A percentile compares a stretch with the other conserved stretches of the same genome.
phyloP scores from a whole-genome alignment of 1,140 invertebrate genomes.

The Trichoplusia ni region DNA sequence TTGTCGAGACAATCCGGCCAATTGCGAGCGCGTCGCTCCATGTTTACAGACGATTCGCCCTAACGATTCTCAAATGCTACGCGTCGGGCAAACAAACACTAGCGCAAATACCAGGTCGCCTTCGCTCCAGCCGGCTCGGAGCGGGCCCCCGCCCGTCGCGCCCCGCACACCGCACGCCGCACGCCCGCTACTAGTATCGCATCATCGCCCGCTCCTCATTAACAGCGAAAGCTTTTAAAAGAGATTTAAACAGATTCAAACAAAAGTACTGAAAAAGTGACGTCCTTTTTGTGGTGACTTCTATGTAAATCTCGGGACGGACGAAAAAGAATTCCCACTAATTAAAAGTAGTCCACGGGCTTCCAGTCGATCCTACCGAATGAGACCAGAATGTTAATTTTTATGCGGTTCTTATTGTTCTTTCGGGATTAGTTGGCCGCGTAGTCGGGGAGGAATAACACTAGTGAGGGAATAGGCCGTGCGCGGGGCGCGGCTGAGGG shows the following conservation, averaged over 20 bases:
- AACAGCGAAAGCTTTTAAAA: conserved; percentile 72
- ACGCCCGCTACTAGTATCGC: conserved; percentile 42
- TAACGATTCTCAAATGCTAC: conserved; percentile 79
- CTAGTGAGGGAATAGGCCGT: conserved; percentile 38
- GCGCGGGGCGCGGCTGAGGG: conserved; percentile 15
- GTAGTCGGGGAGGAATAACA: conserved; percentile 41
- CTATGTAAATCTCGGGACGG: conserved; percentile 62
- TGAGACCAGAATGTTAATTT: conserved; percentile 57
- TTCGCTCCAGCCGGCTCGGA: conserved; percentile 27
- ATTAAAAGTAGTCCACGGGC: conserved; percentile 64
- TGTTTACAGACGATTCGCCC: conserved; percentile 74
- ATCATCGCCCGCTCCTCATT: conserved; percentile 66
- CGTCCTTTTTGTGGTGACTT: conserved; percentile 68
- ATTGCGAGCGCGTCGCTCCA: conserved; percentile 65
- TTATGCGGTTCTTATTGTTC: conserved; percentile 48
- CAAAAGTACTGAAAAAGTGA: conserved; percentile 70
- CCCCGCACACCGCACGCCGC: too few relatives aligned
- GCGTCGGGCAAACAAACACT: conserved; percentile 71
- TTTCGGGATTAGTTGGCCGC: conserved; percentile 47
- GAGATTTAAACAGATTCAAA: conserved; percentile 73
- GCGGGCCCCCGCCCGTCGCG: conserved; percentile 22
- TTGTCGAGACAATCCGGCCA: conserved; percentile 69
- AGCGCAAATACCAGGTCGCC: conserved; percentile 64
- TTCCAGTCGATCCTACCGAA: conserved; percentile 51
- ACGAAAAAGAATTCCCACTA: conserved; percentile 62